Evolutionary conservation across 2,888 invertebrate species (phyloP), one percentile per base, ranked within the genome.

Genomic region (Megamerina dolium): DNA sequence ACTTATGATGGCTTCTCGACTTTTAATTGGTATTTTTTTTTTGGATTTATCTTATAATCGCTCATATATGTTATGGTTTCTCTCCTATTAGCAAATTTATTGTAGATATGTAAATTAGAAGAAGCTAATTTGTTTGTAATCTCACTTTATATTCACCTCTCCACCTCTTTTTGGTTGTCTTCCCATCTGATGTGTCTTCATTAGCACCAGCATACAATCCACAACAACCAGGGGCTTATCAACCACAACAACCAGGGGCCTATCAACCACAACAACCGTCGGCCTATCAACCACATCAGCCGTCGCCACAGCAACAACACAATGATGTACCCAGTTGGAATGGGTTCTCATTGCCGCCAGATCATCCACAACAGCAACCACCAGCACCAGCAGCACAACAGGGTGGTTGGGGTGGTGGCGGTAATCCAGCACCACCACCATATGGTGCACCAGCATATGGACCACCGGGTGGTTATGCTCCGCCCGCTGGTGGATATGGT

Each of bases 1-100:
- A 53, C 45, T n/a, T n/a, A n/a, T n/a, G n/a, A n/a, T n/a, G n/a
- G n/a, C 34, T 39, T 55, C 66, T 65, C 66, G 68, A 66, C 65
- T 64, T 67, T 64, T n/a, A n/a, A n/a, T n/a, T 67, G 65, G 61
- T 56, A 31, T 36, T 23, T 27, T 31, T 16, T 23, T 23, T 38
- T 43, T 37, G 38, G 48, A 48, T 56, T 50, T 4, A 9, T 21
- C 30, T 45, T 36, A 27, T 33, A n/a, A 9, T 21, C 10, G 12
- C 14, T 31, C 32, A 12, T 39, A 32, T n/a, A n/a, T n/a, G n/a
- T n/a, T n/a, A n/a, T n/a, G n/a, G n/a, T n/a, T n/a, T n/a, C n/a
- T n/a, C n/a, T n/a, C n/a, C n/a, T n/a, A n/a, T n/a, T n/a, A n/a
- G n/a, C n/a, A n/a, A n/a, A n/a, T n/a, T n/a, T n/a, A n/a, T n/a